Conservation (phyloP, 2,113 vertebrate genomes). For the Baryphthengus martii region DNA sequence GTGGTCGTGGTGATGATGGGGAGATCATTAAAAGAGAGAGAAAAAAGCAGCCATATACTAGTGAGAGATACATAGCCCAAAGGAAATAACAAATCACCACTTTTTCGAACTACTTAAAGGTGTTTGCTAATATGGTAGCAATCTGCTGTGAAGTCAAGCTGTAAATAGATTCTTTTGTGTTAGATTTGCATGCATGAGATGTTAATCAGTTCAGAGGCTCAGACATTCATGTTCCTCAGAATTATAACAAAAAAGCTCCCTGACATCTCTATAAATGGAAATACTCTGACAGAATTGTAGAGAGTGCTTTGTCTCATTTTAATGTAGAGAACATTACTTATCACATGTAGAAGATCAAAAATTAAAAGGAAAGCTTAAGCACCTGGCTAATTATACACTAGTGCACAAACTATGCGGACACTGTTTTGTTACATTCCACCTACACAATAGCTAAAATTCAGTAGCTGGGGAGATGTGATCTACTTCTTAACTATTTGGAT, state of each 20-base stretch:
- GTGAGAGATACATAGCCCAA: neutral
- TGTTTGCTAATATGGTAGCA: slow-evolving; percentile 63
- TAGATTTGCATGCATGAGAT: slow-evolving; percentile 42
- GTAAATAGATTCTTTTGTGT: slow-evolving; percentile 66
- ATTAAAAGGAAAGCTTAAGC: neutral
- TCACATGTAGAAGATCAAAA: slow-evolving; percentile 14
- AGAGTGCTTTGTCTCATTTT: neutral
- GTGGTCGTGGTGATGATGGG: neutral
- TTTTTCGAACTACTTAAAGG: slow-evolving; percentile 57
- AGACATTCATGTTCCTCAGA: slow-evolving; percentile 30
- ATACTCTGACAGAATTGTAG: neutral
- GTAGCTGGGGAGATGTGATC: neutral
- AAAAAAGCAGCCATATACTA: neutral
- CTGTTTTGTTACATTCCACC: slow-evolving; percentile 7
- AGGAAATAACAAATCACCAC: slow-evolving; percentile 51
- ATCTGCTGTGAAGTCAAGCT: slow-evolving; percentile 63
- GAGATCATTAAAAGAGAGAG: neutral
- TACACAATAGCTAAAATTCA: neutral
- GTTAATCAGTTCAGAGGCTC: slow-evolving; percentile 52
- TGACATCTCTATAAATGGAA: slow-evolving; percentile 49
- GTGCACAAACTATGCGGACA: neutral
- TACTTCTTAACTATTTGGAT: neutral
- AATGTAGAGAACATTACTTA: neutral
- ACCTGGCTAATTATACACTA: neutral
- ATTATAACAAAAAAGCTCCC: slow-evolving; percentile 27